phyloP scores from a whole-genome alignment of 30 jellyfish, hydroid and myxozoan genomes.

The Cassiopea andromeda region DNA sequence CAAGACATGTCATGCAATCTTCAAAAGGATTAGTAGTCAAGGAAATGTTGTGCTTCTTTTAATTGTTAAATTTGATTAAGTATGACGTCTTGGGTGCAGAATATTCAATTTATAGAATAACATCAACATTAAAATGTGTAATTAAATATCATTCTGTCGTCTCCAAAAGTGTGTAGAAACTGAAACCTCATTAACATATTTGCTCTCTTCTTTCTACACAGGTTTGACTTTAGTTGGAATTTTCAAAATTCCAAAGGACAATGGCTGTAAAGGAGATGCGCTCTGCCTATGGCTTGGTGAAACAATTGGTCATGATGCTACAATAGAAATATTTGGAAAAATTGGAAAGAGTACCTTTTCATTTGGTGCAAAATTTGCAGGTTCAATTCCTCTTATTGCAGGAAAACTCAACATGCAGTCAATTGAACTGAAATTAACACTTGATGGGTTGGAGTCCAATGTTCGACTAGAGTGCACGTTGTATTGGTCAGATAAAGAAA shows the following conservation, averaged over 20 bases:
- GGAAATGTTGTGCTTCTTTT: no score
- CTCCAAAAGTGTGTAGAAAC: background rate
- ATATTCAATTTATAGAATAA: no score
- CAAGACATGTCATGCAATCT: no score
- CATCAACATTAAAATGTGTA: no score
- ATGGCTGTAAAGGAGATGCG: slow-evolving; percentile 69
- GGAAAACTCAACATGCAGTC: slow-evolving; percentile 38
- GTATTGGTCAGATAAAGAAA: slow-evolving; percentile 36
- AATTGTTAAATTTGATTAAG: no score
- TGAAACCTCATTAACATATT: background rate
- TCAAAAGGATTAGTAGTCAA: no score
- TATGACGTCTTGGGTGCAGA: no score
- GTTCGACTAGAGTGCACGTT: slow-evolving; percentile 40
- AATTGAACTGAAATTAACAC: slow-evolving; percentile 8
- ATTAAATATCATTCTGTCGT: background rate
- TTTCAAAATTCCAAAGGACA: slow-evolving; percentile 64
- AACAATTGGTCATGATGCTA: slow-evolving; percentile 57
- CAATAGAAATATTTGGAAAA: slow-evolving; percentile 50
- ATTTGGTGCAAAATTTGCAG: slow-evolving; percentile 48
- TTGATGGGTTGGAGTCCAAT: slow-evolving; percentile 57
- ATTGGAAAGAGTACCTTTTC: slow-evolving; percentile 23
- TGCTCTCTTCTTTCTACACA: background rate
- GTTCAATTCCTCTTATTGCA: slow-evolving; percentile 33
- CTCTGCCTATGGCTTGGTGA: slow-evolving; percentile 61
- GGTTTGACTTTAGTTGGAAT: slow-evolving; percentile 52